Percentiles rank a stretch among this genome's conserved stretches.
Evolutionary conservation across 92 coral and sea anemone species (phyloP).

Genomic region (Zoanthus sansibaricus): DNA sequence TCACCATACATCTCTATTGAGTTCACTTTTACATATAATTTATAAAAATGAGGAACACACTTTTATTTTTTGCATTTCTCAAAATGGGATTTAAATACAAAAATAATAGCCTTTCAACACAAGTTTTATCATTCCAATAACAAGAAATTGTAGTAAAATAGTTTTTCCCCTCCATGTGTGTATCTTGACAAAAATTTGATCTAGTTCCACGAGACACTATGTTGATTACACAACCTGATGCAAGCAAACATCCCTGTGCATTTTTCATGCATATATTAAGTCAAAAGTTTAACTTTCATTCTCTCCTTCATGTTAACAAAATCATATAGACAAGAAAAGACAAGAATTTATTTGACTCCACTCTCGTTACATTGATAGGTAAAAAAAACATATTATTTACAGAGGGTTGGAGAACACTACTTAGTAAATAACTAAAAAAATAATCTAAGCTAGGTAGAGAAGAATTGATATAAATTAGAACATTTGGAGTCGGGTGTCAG

Average conservation of each 20-base stretch:
- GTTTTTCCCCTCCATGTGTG: constrained; percentile 7
- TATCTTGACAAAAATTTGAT: neutral
- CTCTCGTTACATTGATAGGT: neutral
- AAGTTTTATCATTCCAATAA: constrained; percentile 11
- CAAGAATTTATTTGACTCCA: neutral
- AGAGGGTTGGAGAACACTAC: too few species aligned
- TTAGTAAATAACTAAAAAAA: too few species aligned
- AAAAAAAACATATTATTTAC: too few species aligned
- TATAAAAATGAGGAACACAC: neutral
- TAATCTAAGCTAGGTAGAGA: too few species aligned
- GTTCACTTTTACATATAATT: neutral
- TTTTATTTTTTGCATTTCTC: neutral
- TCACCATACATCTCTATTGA: too few species aligned
- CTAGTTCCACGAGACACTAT: neutral
- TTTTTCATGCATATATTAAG: neutral
- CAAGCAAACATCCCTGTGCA: neutral
- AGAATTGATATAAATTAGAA: too few species aligned
- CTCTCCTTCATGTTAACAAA: neutral
- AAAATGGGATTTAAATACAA: neutral
- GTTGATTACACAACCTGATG: constrained; percentile 2
- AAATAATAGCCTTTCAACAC: constrained; percentile 1
- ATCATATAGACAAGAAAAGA: neutral
- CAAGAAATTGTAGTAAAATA: neutral
- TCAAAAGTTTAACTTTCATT: neutral
- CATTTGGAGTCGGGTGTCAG: too few species aligned